Conservation (phyloP, 1,140 invertebrate species). For the Hestina assimilis region DNA sequence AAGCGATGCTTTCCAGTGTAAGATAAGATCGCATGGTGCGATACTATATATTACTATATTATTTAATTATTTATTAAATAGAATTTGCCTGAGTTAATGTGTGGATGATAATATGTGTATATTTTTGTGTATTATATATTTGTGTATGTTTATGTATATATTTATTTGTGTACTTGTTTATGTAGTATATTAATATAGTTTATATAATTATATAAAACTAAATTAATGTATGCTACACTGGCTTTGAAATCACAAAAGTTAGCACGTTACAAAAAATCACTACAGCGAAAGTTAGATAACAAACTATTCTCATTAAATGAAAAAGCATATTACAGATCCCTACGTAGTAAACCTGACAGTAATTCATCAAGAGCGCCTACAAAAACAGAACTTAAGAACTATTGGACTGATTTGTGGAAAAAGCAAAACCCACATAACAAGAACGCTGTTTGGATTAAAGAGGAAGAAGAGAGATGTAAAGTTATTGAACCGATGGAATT, state of each 20-base stretch:
- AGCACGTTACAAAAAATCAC: slow-evolving; percentile 24
- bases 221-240: too few species aligned
- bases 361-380: slow-evolving; percentile 3
- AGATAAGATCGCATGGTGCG: too few species aligned
- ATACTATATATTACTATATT: too few species aligned
- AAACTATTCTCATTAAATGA: slow-evolving; percentile 22
- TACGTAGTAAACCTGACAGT: slow-evolving; percentile 1
- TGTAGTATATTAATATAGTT: too few species aligned
- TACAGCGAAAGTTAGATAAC: slow-evolving; percentile 20
- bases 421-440: slow-evolving; percentile 3
- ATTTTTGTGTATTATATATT: too few species aligned
- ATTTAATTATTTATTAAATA: too few species aligned
- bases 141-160: too few species aligned
- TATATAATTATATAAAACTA: too few species aligned
- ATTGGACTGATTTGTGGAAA: slow-evolving; percentile 17
- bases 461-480: slow-evolving; percentile 4
- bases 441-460: slow-evolving; percentile 10
- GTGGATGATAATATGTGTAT: too few species aligned
- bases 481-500: slow-evolving; percentile 17
- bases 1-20: too few species aligned
- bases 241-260: slow-evolving; percentile 23
- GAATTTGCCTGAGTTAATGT: too few species aligned
- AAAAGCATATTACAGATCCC: slow-evolving; percentile 24
- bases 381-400: slow-evolving; percentile 3
- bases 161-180: too few species aligned